These are phyloP conservation scores for Corythornis madagascariensis DNA, from an alignment of 2,113 vertebrate species.

Conservation along the genomic window DNA sequence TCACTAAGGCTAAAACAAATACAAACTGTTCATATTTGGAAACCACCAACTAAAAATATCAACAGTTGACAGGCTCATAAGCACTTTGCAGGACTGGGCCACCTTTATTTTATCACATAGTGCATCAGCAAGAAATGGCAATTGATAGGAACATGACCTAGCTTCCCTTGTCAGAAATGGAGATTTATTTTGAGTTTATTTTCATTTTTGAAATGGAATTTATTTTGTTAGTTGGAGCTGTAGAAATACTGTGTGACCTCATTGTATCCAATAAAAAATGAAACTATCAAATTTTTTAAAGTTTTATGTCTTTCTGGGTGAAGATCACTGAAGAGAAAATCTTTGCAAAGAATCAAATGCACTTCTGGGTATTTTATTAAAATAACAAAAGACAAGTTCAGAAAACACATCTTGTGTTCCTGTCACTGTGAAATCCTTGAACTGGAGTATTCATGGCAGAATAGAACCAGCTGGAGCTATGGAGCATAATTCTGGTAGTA, in stretches of 20 bases:
- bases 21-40: not conserved
- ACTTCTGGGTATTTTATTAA: constrained; percentile 16
- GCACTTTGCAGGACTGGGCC: not conserved
- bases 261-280: not conserved
- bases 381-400: not conserved
- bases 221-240: not conserved
- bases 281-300: not conserved
- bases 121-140: not conserved
- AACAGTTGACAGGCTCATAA: not conserved
- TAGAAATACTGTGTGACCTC: not conserved
- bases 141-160: not conserved
- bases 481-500: not conserved
- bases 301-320: not conserved
- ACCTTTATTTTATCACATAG: not conserved
- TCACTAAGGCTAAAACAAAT: not conserved
- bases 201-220: too few relatives aligned
- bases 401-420: not conserved
- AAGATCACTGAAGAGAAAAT: not conserved
- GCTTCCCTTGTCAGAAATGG: not conserved
- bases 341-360: not conserved
- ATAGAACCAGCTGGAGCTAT: not conserved
- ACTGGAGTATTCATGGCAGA: not conserved
- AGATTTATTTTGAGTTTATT: not conserved
- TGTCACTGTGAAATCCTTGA: not conserved
- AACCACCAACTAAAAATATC: not conserved